Conservation (phyloP, 1,140 invertebrate genomes). For the Bombus difficillimus region DNA sequence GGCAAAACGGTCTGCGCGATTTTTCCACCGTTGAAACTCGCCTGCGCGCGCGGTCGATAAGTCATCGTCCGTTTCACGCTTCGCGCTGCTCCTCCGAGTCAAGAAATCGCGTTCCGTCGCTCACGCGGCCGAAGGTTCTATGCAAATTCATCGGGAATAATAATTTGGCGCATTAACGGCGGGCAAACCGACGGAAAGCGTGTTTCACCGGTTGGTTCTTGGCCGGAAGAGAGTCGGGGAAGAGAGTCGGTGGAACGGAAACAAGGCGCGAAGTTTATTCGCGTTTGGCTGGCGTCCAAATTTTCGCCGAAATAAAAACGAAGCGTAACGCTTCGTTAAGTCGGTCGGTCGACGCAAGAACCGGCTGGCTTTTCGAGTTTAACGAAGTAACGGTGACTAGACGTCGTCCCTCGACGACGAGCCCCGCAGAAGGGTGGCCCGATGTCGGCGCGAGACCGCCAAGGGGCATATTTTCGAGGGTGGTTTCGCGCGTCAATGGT, state of each 20-base stretch:
- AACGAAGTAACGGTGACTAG: constrained; percentile 69
- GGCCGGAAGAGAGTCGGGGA: too few relatives aligned
- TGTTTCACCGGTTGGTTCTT: not conserved
- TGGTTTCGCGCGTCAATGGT: constrained; percentile 78
- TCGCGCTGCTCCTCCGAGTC: not conserved
- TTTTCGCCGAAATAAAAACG: constrained; percentile 38
- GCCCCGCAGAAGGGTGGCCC: constrained; percentile 53
- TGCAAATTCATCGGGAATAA: constrained; percentile 8
- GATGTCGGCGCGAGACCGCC: constrained; percentile 48
- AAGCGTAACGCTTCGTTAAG: constrained; percentile 52
- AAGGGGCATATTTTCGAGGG: constrained; percentile 69
- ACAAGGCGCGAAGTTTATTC: constrained; percentile 33
- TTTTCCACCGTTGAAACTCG: constrained; percentile 70
- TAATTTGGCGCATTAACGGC: constrained; percentile 26
- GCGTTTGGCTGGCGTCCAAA: constrained; percentile 18
- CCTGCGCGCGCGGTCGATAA: constrained; percentile 72
- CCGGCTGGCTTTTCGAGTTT: constrained; percentile 57
- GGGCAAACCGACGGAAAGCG: not conserved
- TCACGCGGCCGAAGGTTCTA: not conserved
- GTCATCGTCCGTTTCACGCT: constrained; percentile 67
- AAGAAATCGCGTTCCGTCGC: not conserved
- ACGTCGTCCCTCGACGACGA: constrained; percentile 46
- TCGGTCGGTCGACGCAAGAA: constrained; percentile 11
- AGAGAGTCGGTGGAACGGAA: not conserved
- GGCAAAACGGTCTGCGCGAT: constrained; percentile 70